Percentiles rank a stretch among this genome's conserved stretches.
Evolutionary conservation across 2,797 vertebrate species (phyloP).

Genomic region (Peromyscus eremicus): DNA sequence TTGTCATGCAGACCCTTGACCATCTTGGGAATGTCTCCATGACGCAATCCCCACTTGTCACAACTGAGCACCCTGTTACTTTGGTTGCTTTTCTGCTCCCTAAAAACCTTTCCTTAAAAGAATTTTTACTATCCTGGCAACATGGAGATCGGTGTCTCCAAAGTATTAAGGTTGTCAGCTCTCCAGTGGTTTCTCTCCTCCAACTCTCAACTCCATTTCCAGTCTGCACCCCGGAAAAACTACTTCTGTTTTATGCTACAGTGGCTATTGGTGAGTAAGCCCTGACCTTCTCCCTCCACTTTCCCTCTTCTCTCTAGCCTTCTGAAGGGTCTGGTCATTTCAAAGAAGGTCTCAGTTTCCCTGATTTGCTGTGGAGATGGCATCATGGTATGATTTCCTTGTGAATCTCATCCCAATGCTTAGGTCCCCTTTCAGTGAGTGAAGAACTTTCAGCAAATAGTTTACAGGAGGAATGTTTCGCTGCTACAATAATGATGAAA

Average conservation of each 20-base stretch:
- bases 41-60: not conserved
- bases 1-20: not conserved
- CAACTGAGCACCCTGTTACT: not conserved
- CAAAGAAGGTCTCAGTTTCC: not conserved
- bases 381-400: not conserved
- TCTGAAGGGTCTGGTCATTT: not conserved
- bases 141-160: not conserved
- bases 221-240: not conserved
- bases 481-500: not conserved
- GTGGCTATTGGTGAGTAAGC: not conserved
- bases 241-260: not conserved
- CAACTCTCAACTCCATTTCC: not conserved
- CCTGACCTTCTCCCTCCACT: not conserved
- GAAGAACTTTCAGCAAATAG: conserved; percentile 23
- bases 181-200: not conserved
- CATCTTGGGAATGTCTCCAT: not conserved
- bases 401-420: not conserved
- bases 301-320: not conserved
- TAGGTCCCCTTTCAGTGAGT: not conserved
- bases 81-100: not conserved
- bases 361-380: not conserved
- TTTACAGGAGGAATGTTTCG: not conserved
- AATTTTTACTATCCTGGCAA: not conserved
- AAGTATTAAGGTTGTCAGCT: not conserved
- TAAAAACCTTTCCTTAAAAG: not conserved